phyloP scores from a whole-genome alignment of 2,113 vertebrate species.

The Pseudorectes ferrugineus region DNA sequence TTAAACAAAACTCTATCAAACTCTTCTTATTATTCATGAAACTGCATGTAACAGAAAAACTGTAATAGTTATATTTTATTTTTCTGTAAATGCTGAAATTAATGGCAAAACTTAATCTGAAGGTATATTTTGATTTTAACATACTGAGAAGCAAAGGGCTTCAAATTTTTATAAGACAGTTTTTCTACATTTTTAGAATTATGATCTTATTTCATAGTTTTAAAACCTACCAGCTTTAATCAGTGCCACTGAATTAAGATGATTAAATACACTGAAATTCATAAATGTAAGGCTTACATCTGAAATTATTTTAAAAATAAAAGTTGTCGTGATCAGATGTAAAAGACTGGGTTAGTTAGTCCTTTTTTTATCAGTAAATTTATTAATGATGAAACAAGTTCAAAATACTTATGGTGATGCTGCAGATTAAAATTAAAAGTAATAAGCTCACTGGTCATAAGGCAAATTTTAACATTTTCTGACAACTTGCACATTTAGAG shows the following conservation, averaged over 20 bases:
- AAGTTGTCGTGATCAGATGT: background rate
- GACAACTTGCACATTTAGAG: conserved; percentile 4
- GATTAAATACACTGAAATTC: background rate
- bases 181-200: conserved; percentile 17
- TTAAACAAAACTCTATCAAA: conserved; percentile 69
- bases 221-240: background rate
- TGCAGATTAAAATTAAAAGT: conserved; percentile 1
- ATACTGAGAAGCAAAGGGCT: background rate
- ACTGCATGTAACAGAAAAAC: conserved; percentile 54
- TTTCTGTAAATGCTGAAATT: conserved; percentile 44
- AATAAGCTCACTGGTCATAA: background rate
- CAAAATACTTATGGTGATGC: background rate
- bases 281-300: background rate
- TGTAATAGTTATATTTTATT: conserved; percentile 22
- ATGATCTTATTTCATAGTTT: conserved; percentile 23
- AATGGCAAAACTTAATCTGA: conserved; percentile 24
- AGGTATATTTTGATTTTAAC: conserved; percentile 23
- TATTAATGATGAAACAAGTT: background rate
- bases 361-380: background rate
- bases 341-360: background rate
- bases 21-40: conserved; percentile 56
- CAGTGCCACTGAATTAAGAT: background rate
- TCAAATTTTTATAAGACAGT: background rate
- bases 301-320: background rate
- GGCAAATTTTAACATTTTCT: conserved; percentile 44